Conservation (phyloP, 2,888 invertebrate genomes). For the Molanna angustata region DNA sequence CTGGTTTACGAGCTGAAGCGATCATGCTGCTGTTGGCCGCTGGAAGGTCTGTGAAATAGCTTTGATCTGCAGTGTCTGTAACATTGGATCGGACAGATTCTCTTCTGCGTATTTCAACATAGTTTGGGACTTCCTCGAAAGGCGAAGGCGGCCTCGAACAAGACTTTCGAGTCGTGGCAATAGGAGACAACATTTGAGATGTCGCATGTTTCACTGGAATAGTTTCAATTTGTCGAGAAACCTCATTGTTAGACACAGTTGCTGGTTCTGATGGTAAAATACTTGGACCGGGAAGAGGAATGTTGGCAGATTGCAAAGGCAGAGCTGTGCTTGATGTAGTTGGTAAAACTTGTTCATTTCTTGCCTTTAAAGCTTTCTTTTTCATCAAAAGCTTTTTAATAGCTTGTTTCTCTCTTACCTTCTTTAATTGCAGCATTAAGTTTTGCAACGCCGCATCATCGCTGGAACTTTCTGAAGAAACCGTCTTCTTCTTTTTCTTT, state of each 20-base stretch:
- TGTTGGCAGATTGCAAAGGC: too few relatives aligned
- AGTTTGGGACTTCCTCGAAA: not conserved
- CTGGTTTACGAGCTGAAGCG: conserved; percentile 34
- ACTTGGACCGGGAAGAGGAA: not conserved
- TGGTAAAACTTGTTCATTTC: not conserved
- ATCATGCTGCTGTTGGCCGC: conserved; percentile 26
- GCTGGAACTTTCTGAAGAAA: not conserved
- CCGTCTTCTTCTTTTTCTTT: conserved; percentile 23
- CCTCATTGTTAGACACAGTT: too few relatives aligned
- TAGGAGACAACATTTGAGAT: conserved; percentile 3
- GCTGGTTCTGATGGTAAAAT: too few relatives aligned
- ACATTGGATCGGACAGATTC: too few relatives aligned
- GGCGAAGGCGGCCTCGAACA: conserved; percentile 4
- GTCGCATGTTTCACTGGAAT: not conserved
- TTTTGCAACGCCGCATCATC: conserved; percentile 22
- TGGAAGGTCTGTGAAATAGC: conserved; percentile 16
- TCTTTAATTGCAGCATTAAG: conserved; percentile 26
- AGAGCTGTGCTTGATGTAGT: not conserved
- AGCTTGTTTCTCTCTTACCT: conserved; percentile 22
- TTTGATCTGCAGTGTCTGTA: too few relatives aligned
- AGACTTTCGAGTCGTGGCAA: not conserved
- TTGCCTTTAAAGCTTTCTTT: conserved; percentile 9
- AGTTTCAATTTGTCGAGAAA: too few relatives aligned
- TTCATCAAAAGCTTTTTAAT: conserved; percentile 21
- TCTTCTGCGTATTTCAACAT: not conserved